A percentile compares a stretch with the other conserved stretches of the same genome.
These are phyloP conservation scores for Lonchura striata DNA, from an alignment of 2,113 vertebrate genomes.

Conservation along the genomic window DNA sequence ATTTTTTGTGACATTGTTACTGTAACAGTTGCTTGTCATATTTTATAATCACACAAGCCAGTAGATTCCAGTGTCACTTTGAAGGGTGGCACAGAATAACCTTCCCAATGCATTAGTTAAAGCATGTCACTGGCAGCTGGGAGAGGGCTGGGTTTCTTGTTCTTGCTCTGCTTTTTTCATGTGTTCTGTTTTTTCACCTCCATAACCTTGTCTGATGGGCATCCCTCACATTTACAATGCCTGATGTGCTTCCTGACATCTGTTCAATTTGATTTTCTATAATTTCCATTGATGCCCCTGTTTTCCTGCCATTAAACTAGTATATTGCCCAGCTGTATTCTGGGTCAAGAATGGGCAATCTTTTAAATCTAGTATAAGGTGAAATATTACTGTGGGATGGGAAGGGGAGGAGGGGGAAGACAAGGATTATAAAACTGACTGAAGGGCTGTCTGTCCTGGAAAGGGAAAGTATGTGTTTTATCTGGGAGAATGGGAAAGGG, in stretches of 20 bases:
- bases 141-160: not conserved
- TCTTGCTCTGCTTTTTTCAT: not conserved
- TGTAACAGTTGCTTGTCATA: not conserved
- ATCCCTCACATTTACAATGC: conserved; percentile 64
- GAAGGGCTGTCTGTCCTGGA: conserved; percentile 5
- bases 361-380: conserved; percentile 66
- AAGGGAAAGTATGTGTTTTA: not conserved
- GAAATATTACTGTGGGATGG: conserved; percentile 55
- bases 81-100: not conserved
- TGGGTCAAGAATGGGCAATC: conserved; percentile 64
- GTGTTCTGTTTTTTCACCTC: conserved; percentile 52
- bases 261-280: conserved; percentile 70
- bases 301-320: conserved; percentile 64
- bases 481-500: not conserved
- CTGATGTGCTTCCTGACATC: conserved; percentile 62
- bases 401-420: conserved; percentile 26
- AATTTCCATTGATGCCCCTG: conserved; percentile 67
- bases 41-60: not conserved
- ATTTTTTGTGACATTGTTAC: not conserved
- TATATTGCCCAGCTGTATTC: conserved; percentile 62
- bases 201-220: conserved; percentile 57
- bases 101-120: not conserved
- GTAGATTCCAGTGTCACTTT: not conserved
- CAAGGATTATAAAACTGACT: conserved; percentile 41
- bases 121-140: not conserved